phyloP scores from a whole-genome alignment of 2,797 vertebrate species.

The Alca torda region DNA sequence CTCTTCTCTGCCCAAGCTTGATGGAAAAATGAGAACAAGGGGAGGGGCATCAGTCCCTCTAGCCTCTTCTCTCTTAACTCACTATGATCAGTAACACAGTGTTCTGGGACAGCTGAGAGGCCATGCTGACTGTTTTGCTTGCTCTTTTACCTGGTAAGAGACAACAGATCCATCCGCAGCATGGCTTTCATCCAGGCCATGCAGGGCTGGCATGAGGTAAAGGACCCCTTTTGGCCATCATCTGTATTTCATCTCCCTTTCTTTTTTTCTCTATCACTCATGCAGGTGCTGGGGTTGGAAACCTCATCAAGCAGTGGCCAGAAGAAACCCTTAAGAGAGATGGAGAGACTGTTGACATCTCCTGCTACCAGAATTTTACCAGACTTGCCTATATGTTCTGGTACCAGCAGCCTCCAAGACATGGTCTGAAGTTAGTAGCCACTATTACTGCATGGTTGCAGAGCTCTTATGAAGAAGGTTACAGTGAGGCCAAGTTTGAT shows the following conservation, averaged over 20 bases:
- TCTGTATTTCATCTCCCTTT: not conserved
- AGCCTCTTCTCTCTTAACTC: not conserved
- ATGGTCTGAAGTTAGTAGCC: not conserved
- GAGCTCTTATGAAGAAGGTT: not conserved
- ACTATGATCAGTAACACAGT: not conserved
- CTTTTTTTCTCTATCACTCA: not conserved
- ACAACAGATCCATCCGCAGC: not conserved
- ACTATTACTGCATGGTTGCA: not conserved
- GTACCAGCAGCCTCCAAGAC: not conserved
- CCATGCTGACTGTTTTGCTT: constrained; percentile 25
- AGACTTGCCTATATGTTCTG: not conserved
- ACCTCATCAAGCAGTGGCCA: not conserved
- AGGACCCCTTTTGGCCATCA: not conserved
- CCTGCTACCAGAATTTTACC: not conserved
- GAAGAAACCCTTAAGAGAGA: not conserved
- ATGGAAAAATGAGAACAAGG: not conserved
- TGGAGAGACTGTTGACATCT: not conserved
- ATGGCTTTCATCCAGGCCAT: not conserved
- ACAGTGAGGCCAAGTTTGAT: constrained; percentile 1
- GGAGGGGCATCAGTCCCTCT: not conserved
- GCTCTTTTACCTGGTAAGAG: not conserved
- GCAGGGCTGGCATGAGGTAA: not conserved
- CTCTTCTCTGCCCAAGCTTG: not conserved
- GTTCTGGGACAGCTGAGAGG: not conserved
- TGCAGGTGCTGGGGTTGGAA: not conserved